These are phyloP conservation scores for Plecotus auritus DNA, from an alignment of 2,113 vertebrate species.

Conservation along the genomic window DNA sequence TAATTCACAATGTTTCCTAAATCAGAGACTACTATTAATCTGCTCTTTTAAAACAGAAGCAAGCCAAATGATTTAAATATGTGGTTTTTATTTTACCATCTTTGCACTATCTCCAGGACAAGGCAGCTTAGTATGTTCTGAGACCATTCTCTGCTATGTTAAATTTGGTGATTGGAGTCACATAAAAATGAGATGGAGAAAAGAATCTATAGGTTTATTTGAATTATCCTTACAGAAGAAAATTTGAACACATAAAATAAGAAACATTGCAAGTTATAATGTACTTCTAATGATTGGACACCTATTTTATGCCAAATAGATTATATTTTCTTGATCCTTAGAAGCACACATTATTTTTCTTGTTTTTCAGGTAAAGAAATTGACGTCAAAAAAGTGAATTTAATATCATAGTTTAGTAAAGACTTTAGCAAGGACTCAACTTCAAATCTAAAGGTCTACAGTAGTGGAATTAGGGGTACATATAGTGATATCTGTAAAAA, in stretches of 20 bases:
- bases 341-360: neutral
- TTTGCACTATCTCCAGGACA: neutral
- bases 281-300: neutral
- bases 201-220: neutral
- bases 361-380: neutral
- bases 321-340: neutral
- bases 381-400: neutral
- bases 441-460: neutral
- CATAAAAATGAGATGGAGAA: neutral
- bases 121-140: neutral
- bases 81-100: neutral
- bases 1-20: neutral
- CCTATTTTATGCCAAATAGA: neutral
- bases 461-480: neutral
- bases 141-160: neutral
- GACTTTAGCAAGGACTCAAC: neutral
- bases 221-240: neutral
- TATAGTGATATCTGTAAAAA: neutral
- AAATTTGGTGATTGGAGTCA: neutral
- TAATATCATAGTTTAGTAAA: neutral
- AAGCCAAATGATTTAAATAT: neutral
- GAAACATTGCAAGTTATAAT: neutral
- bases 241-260: neutral
- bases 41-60: neutral
- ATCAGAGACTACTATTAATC: neutral